Conservation (phyloP, 1,140 invertebrate species). For the Metaphire vulgaris region DNA sequence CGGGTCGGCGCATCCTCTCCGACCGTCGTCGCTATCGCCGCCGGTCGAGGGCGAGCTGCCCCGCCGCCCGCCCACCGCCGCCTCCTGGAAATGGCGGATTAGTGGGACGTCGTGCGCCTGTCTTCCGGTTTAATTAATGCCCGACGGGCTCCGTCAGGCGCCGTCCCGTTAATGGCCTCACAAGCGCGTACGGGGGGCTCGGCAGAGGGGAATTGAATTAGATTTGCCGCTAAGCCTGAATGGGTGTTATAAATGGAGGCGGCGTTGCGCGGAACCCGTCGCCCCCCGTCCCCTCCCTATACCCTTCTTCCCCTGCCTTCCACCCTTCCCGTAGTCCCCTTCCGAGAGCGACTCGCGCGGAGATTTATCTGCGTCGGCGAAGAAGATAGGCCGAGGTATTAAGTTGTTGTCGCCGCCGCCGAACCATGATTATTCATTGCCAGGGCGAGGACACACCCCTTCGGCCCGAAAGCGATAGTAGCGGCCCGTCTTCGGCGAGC, state of each 20-base stretch:
- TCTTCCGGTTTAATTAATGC: not conserved
- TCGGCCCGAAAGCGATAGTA: not conserved
- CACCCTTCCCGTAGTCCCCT: no score
- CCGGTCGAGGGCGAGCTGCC: not conserved
- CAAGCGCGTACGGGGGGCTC: not conserved
- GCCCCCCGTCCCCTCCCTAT: not conserved
- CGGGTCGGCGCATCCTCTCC: not conserved
- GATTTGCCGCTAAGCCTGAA: not conserved
- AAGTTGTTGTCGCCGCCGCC: not conserved
- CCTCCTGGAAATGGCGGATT: not conserved
- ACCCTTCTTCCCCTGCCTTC: not conserved
- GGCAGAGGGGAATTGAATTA: not conserved
- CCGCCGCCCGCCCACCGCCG: not conserved
- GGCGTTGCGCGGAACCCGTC: not conserved
- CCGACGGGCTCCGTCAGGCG: not conserved
- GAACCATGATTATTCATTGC: not conserved
- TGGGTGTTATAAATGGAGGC: not conserved
- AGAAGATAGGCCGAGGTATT: not conserved
- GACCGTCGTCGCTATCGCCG: not conserved
- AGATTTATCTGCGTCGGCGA: not conserved
- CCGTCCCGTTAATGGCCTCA: not conserved
- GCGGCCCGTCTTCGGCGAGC: not conserved
- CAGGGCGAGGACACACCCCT: not conserved
- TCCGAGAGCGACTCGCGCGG: no score
- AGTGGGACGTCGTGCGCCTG: not conserved